These are phyloP conservation scores for Athene cunicularia DNA, from an alignment of 2,113 vertebrate genomes.

Conservation along the genomic window DNA sequence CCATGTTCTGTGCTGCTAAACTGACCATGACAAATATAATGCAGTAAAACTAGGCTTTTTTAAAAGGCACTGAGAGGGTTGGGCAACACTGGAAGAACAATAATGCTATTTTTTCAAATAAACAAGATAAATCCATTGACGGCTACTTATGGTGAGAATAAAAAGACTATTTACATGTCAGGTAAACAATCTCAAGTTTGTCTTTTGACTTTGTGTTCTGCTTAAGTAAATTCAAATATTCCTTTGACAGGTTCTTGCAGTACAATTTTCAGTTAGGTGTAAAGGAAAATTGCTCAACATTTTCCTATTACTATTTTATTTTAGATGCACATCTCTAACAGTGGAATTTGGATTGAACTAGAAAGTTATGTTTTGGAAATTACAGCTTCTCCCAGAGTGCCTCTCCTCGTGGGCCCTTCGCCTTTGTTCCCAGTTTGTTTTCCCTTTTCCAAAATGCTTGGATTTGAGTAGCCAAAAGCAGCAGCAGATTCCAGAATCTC, in stretches of 20 bases:
- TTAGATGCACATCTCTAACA: neutral
- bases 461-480: neutral
- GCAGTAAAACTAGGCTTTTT: neutral
- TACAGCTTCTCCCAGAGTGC: neutral
- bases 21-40: neutral
- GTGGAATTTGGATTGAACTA: neutral
- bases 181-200: neutral
- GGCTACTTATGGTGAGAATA: fast-evolving
- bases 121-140: neutral
- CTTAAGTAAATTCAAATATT: neutral
- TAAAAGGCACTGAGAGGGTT: neutral
- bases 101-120: neutral
- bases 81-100: neutral
- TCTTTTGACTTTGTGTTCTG: neutral
- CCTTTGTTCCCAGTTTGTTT: neutral
- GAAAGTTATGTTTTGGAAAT: neutral
- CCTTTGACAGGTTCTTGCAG: neutral
- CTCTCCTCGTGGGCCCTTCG: neutral
- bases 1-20: neutral
- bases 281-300: neutral
- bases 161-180: neutral
- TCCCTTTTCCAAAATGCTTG: neutral
- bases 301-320: neutral
- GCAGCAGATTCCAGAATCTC: neutral
- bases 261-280: neutral